Percentiles rank a stretch among this genome's conserved stretches.
These are phyloP conservation scores for Triops longicaudatus DNA, from an alignment of 1,140 invertebrate species.

Conservation along the genomic window DNA sequence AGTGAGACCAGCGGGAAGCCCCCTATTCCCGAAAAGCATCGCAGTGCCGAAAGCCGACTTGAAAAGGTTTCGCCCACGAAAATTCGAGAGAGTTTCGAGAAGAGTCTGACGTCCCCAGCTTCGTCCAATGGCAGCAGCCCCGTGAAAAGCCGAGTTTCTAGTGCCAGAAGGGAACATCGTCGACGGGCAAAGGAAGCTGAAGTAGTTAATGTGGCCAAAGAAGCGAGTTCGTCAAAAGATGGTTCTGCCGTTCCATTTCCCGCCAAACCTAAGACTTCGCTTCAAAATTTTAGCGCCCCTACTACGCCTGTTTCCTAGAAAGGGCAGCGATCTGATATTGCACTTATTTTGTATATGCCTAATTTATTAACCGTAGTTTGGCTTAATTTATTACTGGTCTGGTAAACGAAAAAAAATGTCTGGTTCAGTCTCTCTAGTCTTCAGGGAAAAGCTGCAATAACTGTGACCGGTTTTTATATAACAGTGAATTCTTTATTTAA, in stretches of 20 bases:
- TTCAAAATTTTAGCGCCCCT: background rate
- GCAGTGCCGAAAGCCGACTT: background rate
- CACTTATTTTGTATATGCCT: too few relatives aligned
- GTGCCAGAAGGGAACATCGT: background rate
- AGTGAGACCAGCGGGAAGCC: background rate
- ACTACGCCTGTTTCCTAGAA: background rate
- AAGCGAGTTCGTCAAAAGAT: background rate
- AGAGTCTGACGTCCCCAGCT: background rate
- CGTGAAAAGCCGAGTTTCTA: background rate
- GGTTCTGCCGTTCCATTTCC: background rate
- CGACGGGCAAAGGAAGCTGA: background rate
- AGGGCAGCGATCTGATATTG: background rate
- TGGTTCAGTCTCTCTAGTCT: slow-evolving; percentile 12
- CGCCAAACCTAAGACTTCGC: background rate
- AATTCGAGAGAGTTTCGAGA: background rate
- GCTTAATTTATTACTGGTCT: background rate
- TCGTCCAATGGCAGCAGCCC: background rate
- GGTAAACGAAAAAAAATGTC: background rate
- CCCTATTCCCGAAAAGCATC: background rate
- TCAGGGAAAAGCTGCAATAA: slow-evolving; percentile 9
- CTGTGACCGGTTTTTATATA: slow-evolving; percentile 6
- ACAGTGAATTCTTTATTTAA: background rate
- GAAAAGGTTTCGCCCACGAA: background rate
- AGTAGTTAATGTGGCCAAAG: background rate
- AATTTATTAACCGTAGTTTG: too few relatives aligned